Evolutionary conservation across 1,140 invertebrate species (phyloP).

Genomic region (Caerostris extrusa): DNA sequence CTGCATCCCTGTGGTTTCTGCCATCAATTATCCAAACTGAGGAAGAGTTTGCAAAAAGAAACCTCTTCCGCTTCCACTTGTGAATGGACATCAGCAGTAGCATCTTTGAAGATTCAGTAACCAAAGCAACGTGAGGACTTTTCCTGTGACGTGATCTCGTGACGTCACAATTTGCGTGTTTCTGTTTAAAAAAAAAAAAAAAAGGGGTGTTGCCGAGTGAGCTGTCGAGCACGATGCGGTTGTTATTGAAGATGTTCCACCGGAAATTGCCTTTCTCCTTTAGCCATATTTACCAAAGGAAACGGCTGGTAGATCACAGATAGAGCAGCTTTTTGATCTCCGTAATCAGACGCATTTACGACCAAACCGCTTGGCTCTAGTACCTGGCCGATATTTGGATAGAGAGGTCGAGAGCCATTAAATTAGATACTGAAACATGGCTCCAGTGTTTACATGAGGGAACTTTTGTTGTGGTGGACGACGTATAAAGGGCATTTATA

Average conservation of each 20-base stretch:
- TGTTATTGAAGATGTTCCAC: slow-evolving; percentile 49
- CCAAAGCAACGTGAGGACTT: slow-evolving; percentile 24
- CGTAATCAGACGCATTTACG: not conserved
- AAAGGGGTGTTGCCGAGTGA: not conserved
- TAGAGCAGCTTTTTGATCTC: not conserved
- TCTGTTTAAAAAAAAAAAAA: slow-evolving; percentile 49
- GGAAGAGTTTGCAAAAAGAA: not conserved
- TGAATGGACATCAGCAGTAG: not conserved
- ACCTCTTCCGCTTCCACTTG: not conserved
- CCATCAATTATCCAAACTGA: too few relatives aligned
- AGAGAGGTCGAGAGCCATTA: not conserved
- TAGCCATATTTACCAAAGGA: slow-evolving; percentile 47
- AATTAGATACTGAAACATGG: not conserved
- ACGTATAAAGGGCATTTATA: too few relatives aligned
- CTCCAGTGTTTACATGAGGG: not conserved
- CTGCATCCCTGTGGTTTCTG: too few relatives aligned
- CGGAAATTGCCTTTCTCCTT: slow-evolving; percentile 62
- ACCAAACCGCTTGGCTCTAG: not conserved
- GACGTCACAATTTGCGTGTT: slow-evolving; percentile 25
- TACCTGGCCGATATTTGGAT: not conserved
- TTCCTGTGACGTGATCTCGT: not conserved
- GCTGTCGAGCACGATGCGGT: not conserved
- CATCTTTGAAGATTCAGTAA: not conserved
- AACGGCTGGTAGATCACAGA: not conserved
- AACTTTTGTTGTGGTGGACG: not conserved